A percentile compares a stretch with the other conserved stretches of the same genome.
Evolutionary conservation across 2,888 invertebrate genomes (phyloP).

Genomic region (Aphodius granarius): DNA sequence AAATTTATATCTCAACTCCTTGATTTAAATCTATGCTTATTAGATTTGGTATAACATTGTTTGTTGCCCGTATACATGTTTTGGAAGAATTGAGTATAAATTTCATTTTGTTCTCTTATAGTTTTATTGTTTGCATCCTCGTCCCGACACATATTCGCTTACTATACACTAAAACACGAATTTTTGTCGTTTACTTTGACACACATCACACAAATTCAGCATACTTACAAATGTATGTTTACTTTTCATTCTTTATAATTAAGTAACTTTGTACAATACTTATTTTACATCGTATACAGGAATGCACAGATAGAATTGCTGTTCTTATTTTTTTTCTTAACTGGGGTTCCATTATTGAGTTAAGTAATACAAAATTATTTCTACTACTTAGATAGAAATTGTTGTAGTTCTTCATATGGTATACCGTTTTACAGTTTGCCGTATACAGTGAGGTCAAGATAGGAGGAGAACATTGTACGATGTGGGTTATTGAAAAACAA

Average conservation of each 20-base stretch:
- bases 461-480: neutral
- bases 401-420: neutral
- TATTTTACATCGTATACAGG: slow-evolving; percentile 44
- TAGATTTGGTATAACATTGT: neutral
- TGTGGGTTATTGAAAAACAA: neutral
- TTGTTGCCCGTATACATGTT: slow-evolving; percentile 21
- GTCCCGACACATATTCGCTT: slow-evolving; percentile 7
- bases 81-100: slow-evolving; percentile 20
- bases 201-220: slow-evolving; percentile 39
- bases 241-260: slow-evolving; percentile 23
- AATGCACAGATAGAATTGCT: slow-evolving; percentile 20
- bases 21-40: slow-evolving; percentile 1
- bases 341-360: neutral
- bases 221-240: neutral
- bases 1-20: slow-evolving; percentile 17
- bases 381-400: neutral
- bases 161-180: slow-evolving; percentile 11
- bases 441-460: neutral
- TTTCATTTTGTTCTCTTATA: slow-evolving; percentile 17
- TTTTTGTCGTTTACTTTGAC: neutral
- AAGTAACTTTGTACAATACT: slow-evolving; percentile 48
- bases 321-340: neutral
- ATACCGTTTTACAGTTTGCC: neutral
- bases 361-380: neutral
- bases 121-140: slow-evolving; percentile 3